Base-by-base conservation (phyloP, 2,113 vertebrate species). In the Phalacrocorax carbo region DNA sequence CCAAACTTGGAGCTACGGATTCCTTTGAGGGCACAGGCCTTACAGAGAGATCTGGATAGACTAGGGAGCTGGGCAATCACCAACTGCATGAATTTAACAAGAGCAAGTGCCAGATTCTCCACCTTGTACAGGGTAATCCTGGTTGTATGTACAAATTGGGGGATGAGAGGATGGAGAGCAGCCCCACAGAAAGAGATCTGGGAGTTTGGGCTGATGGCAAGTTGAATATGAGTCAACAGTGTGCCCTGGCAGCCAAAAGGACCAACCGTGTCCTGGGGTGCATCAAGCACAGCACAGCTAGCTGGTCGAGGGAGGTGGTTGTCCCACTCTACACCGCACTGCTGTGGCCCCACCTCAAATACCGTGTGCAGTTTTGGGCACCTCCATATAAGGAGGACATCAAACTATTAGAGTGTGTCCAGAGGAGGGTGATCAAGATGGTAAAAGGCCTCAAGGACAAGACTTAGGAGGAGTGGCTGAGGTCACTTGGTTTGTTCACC, bases 91-190 rank as follows among this genome's bases (percentile, higher is more conserved):
- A 49, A 75, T 69, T 26, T 44, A 79, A 34, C 16, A 23, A 36
- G 6, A 76, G 3, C 34, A 78, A 61, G 68, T 55, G 11, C 13
- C 4, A 4, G 13, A 40, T 66, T 80, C n/a, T 64, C 14, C 9
- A 44, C 12, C 7, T 54, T 11, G 22, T 8, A 20, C 5, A 11
- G 10, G 0, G 2, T 34, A 58, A 23, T 58, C 12, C 14, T 49
- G 22, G 20, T 27, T 46, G 4, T 32, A 54, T 0, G 1, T 13
- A 23, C 6, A 68, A 54, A 52, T 0, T 62, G 10, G 15, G 13
- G 19, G 2, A 34, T 5, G 7, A 36, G 10, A 52, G 42, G 3
- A 15, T 85, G 13, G 26, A 81, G 9, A 77, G 7, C 3, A 72
- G 5, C 25, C 54, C 25, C 3, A 1, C 1, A 3, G 25, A 44